Evolutionary conservation across 2,797 vertebrate genomes (phyloP), one percentile per base, ranked within the genome.

Genomic region (Urophycis tenuis): DNA sequence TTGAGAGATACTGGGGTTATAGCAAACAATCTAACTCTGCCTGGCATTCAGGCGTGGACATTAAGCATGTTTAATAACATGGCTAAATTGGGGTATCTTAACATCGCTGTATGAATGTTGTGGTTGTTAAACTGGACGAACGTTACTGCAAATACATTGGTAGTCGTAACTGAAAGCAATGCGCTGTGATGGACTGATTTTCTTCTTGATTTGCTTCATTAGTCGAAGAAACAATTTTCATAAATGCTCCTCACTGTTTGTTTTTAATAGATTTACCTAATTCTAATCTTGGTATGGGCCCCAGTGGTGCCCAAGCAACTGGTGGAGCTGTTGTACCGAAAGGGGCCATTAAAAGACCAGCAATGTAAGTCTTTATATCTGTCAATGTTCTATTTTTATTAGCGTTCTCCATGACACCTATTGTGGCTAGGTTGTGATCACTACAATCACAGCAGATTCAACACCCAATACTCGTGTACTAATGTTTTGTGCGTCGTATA

Each of bases 181-280:
- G 2, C 9, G 60, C n/a, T 67, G 60, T 67, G 19, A 25, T 67
- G 29, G 22, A 60, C n/a, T 7, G 53, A 7, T 60, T 60, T 60
- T 60, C 53, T 8, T 60, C 0, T n/a, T 1, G 49, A 53, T 67
- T 4, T 14, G 60, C 60, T 11, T 29, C 25, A 29, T 67, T 67
- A 67, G 60, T 67, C 60, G 25, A 67, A 67, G n/a, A 67, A 19
- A 67, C 29, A 2, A 8, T 29, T 29, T 29, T 67, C 60, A 10
- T 67, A 29, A 67, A 67, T 67, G 25, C n/a, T 29, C 60, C 10
- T 77, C 69, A 6, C 32, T 71, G 79, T 64, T 35, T 64, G 19
- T 77, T 64, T n/a, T 75, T 53, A 81, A 77, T 74, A 29, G 97
- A 98, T 78, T 93, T 98, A 92, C 81, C 95, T 5, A 96, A 99